phyloP scores from a whole-genome alignment of 2,113 vertebrate species.

The Scolopax mira region DNA sequence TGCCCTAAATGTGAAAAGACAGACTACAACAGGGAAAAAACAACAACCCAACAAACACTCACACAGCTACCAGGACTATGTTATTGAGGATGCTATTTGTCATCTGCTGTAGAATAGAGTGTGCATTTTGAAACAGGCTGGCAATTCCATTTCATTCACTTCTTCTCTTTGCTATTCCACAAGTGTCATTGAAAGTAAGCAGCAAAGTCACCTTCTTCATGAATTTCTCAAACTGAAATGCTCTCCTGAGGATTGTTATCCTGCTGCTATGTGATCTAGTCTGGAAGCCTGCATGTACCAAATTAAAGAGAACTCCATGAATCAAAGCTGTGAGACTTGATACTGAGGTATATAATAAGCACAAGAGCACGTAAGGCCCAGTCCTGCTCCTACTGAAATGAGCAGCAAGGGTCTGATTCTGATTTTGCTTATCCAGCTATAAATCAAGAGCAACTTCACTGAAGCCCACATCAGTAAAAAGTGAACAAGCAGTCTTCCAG shows the following conservation, averaged over 20 bases:
- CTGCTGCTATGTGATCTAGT: constrained; percentile 46
- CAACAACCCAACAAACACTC: not conserved
- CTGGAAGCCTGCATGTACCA: constrained; percentile 29
- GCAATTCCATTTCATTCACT: constrained; percentile 46
- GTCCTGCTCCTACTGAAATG: constrained; percentile 15
- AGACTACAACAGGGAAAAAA: not conserved
- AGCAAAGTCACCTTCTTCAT: constrained; percentile 57
- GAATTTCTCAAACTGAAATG: constrained; percentile 62
- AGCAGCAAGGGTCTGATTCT: constrained; percentile 57
- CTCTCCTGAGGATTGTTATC: constrained; percentile 62
- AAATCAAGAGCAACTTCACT: constrained; percentile 44
- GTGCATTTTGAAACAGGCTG: constrained; percentile 35
- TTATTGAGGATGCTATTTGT: constrained; percentile 3
- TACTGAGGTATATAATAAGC: constrained; percentile 30
- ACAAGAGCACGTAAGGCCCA: not conserved
- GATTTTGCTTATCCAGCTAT: constrained; percentile 31
- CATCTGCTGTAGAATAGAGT: not conserved
- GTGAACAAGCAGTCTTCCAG: constrained; percentile 20
- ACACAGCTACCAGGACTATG: not conserved
- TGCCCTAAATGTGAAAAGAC: not conserved
- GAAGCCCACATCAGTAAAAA: constrained; percentile 27
- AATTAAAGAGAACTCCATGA: constrained; percentile 59
- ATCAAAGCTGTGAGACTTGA: constrained; percentile 54
- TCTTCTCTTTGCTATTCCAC: constrained; percentile 46
- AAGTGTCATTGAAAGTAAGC: constrained; percentile 61